Evolutionary conservation across 2,797 vertebrate species (phyloP).

Genomic region (Adelosebastes latens): DNA sequence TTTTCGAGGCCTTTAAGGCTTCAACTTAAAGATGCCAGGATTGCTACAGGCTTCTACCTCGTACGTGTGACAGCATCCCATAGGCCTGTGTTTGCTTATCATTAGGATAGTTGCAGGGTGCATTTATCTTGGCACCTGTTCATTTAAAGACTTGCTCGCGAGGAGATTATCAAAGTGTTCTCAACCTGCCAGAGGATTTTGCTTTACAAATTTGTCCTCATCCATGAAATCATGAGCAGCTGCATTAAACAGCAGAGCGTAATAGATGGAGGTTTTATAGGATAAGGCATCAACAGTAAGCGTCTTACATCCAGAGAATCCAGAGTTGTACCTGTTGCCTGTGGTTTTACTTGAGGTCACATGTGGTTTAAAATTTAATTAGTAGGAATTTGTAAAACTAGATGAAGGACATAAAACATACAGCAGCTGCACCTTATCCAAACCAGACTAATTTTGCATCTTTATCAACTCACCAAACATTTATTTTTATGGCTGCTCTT

Average conservation of each 20-base stretch:
- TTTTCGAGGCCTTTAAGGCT: slow-evolving; percentile 31
- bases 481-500: background rate
- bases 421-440: background rate
- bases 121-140: slow-evolving; percentile 52
- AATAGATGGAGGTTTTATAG: background rate
- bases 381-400: background rate
- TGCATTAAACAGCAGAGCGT: slow-evolving; percentile 13
- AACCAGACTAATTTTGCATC: background rate
- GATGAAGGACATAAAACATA: slow-evolving; percentile 9
- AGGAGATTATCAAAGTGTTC: slow-evolving; percentile 50
- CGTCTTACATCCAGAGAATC: background rate
- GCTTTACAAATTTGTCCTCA: slow-evolving; percentile 32
- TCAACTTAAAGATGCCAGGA: slow-evolving; percentile 34
- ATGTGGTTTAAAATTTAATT: background rate
- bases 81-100: slow-evolving; percentile 35
- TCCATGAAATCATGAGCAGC: slow-evolving; percentile 35
- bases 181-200: slow-evolving; percentile 34
- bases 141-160: slow-evolving; percentile 24
- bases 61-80: slow-evolving; percentile 5
- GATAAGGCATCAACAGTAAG: background rate
- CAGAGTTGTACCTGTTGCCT: background rate
- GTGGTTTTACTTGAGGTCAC: background rate
- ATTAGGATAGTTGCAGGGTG: slow-evolving; percentile 24
- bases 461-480: background rate
- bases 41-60: slow-evolving; percentile 4